Evolutionary conservation across 2,113 vertebrate species (phyloP).

Genomic region (Pseudopodoces humilis): DNA sequence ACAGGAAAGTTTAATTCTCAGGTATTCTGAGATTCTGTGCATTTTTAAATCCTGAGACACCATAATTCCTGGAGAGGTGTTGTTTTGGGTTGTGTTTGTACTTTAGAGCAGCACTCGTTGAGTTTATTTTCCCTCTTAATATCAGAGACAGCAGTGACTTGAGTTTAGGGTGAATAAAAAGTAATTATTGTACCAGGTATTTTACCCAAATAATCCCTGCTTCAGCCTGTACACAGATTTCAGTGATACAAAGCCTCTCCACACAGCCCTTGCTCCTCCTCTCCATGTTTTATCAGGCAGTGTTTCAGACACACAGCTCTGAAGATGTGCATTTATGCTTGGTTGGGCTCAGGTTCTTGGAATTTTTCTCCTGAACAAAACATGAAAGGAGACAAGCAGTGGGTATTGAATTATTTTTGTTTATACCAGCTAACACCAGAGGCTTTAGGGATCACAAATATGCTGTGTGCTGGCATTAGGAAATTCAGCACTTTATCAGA

Average conservation of each 20-base stretch:
- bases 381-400: neutral
- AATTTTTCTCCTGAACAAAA: neutral
- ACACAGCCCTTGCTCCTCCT: neutral
- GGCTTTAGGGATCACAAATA: neutral
- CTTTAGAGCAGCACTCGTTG: neutral
- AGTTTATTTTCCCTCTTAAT: neutral
- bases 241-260: neutral
- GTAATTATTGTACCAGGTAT: neutral
- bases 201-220: neutral
- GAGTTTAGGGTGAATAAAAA: neutral
- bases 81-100: neutral
- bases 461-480: neutral
- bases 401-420: neutral
- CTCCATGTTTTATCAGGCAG: neutral
- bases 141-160: neutral
- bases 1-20: neutral
- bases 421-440: neutral
- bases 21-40: neutral
- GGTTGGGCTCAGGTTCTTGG: neutral
- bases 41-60: neutral
- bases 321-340: neutral
- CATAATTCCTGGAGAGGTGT: rapidly evolving
- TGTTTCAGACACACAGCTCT: neutral
- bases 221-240: neutral
- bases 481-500: neutral